Evolutionary conservation across 2,888 invertebrate genomes (phyloP).

Genomic region (Meganola albula): DNA sequence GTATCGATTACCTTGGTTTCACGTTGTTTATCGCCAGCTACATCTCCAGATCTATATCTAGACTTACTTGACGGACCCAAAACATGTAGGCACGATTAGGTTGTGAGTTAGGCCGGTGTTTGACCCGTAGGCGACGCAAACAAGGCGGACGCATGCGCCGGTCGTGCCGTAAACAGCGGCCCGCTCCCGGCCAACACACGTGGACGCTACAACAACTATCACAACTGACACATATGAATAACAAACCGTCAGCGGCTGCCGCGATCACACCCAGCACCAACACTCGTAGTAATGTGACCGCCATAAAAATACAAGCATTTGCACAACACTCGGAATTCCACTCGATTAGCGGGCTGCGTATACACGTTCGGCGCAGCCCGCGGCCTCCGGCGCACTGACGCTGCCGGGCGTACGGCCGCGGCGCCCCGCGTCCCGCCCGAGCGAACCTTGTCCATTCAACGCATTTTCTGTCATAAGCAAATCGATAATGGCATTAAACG

Average conservation of each 20-base stretch:
- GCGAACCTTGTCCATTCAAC: conserved; percentile 66
- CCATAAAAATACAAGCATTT: conserved; percentile 87
- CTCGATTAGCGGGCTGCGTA: conserved; percentile 71
- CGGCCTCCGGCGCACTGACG: conserved; percentile 63
- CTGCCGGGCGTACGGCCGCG: conserved; percentile 26
- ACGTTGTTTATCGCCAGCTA: conserved; percentile 28
- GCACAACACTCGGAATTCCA: conserved; percentile 72
- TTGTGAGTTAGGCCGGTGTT: conserved; percentile 70
- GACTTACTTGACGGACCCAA: conserved; percentile 57
- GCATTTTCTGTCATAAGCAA: conserved; percentile 75
- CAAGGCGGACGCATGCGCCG: conserved; percentile 68
- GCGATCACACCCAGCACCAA: conserved; percentile 73
- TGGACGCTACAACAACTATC: conserved; percentile 42
- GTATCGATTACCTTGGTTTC: conserved; percentile 30
- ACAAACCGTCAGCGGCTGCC: conserved; percentile 71
- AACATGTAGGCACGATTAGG: conserved; percentile 50
- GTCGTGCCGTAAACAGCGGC: conserved; percentile 65
- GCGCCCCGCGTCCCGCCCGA: conserved; percentile 30
- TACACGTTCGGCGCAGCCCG: conserved; percentile 60
- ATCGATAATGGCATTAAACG: conserved; percentile 77
- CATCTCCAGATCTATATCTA: conserved; percentile 51
- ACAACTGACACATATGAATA: conserved; percentile 36
- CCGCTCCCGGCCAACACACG: conserved; percentile 55
- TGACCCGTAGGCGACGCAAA: conserved; percentile 64
- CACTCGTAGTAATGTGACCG: conserved; percentile 86